Percentiles rank a stretch among this genome's conserved stretches.
phyloP scores from a whole-genome alignment of 1,140 invertebrate species.

The Drosophila lini region DNA sequence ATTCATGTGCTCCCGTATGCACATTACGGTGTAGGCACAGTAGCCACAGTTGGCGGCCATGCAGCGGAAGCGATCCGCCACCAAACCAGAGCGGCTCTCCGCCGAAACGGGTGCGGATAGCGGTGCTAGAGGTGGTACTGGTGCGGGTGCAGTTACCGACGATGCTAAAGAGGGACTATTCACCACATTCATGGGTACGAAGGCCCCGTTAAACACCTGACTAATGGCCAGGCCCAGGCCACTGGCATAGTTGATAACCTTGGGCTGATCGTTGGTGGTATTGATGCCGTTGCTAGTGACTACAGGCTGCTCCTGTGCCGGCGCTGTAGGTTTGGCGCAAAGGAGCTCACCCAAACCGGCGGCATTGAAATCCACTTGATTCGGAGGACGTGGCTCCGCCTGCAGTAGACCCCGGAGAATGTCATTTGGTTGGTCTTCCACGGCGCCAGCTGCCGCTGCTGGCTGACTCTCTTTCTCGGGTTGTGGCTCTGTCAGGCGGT shows the following conservation, averaged over 20 bases:
- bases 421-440: background rate
- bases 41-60: slow-evolving; percentile 57
- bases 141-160: too few relatives aligned
- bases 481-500: slow-evolving; percentile 19
- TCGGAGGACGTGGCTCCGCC: slow-evolving; percentile 37
- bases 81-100: background rate
- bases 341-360: slow-evolving; percentile 40
- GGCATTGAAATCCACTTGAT: slow-evolving; percentile 27
- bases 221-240: slow-evolving; percentile 51
- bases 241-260: slow-evolving; percentile 48
- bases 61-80: slow-evolving; percentile 56
- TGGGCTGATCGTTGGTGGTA: background rate
- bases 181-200: background rate
- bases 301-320: background rate
- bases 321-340: slow-evolving; percentile 7
- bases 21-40: slow-evolving; percentile 50
- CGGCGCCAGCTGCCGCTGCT: background rate
- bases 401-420: slow-evolving; percentile 36
- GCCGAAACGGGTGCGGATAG: background rate
- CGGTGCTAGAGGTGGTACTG: too few relatives aligned
- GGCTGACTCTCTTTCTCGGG: background rate
- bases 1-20: slow-evolving; percentile 57
- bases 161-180: background rate
- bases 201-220: slow-evolving; percentile 45
- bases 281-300: background rate